A percentile compares a stretch with the other conserved stretches of the same genome.
phyloP scores from a whole-genome alignment of 2,113 vertebrate genomes.

The Ammodytes dubius region DNA sequence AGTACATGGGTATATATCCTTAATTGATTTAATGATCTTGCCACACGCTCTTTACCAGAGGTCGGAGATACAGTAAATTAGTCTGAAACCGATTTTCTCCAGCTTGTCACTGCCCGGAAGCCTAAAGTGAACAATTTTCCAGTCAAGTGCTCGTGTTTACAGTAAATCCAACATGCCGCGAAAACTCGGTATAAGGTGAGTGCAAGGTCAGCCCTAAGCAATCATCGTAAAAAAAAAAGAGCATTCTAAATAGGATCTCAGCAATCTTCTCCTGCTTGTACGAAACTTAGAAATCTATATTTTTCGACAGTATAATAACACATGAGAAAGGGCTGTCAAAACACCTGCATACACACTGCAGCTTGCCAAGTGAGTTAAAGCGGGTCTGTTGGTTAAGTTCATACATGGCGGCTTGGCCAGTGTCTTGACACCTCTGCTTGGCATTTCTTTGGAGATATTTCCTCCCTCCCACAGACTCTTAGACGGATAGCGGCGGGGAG shows the following conservation, averaged over 20 bases:
- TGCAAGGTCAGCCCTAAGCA: not conserved
- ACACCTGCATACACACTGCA: constrained; percentile 15
- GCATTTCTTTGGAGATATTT: constrained; percentile 39
- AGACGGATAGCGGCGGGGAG: constrained; percentile 4
- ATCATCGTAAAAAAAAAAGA: not conserved
- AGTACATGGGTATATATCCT: not conserved
- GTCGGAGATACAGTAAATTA: not conserved
- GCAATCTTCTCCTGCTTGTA: not conserved
- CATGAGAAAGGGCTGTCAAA: not conserved
- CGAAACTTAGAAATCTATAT: constrained; percentile 5
- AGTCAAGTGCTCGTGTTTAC: constrained; percentile 13
- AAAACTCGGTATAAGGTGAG: not conserved
- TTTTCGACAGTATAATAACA: not conserved
- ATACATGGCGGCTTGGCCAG: constrained; percentile 33
- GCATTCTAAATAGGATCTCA: not conserved
- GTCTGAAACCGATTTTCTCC: not conserved
- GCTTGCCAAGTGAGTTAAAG: constrained; percentile 5
- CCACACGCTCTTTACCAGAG: not conserved
- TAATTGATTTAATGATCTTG: not conserved
- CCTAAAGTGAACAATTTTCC: not conserved
- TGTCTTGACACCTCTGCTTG: constrained; percentile 53
- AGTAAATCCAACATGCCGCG: constrained; percentile 6
- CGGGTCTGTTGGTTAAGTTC: constrained; percentile 15
- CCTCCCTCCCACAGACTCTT: constrained; percentile 9
- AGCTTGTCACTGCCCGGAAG: not conserved